These are phyloP conservation scores for Ochotona curzoniae DNA, from an alignment of 2,113 vertebrate genomes.

Conservation along the genomic window DNA sequence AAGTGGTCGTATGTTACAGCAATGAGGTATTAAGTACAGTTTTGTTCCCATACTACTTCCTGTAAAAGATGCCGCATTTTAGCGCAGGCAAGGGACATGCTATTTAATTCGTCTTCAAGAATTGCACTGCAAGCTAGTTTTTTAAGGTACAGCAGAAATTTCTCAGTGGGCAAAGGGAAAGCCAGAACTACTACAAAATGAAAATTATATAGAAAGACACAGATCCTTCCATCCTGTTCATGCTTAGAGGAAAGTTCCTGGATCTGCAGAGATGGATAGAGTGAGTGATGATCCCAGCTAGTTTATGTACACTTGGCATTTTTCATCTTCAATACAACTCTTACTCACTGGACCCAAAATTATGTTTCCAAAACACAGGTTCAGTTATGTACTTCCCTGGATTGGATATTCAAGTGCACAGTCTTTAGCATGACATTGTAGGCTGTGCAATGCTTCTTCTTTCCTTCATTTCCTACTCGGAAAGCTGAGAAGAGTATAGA, in stretches of 20 bases:
- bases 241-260: accelerated
- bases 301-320: background rate
- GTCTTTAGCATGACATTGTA: background rate
- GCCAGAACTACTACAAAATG: background rate
- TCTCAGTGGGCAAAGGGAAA: background rate
- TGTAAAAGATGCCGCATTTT: background rate
- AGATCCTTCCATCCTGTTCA: background rate
- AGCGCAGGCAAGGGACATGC: too few species aligned
- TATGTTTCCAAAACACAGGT: background rate
- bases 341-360: background rate
- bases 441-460: background rate
- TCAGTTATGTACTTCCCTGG: background rate
- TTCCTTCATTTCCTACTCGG: background rate
- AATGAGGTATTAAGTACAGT: background rate
- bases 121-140: background rate
- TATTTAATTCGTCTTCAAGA: background rate
- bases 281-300: too few species aligned
- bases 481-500: background rate
- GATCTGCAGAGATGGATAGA: background rate
- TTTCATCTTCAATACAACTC: background rate
- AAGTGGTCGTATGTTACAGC: conserved; percentile 8
- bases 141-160: background rate
- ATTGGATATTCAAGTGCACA: background rate
- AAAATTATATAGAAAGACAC: background rate
- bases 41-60: background rate